Conservation (phyloP, 2,113 vertebrate species). For the Chloebia gouldiae region DNA sequence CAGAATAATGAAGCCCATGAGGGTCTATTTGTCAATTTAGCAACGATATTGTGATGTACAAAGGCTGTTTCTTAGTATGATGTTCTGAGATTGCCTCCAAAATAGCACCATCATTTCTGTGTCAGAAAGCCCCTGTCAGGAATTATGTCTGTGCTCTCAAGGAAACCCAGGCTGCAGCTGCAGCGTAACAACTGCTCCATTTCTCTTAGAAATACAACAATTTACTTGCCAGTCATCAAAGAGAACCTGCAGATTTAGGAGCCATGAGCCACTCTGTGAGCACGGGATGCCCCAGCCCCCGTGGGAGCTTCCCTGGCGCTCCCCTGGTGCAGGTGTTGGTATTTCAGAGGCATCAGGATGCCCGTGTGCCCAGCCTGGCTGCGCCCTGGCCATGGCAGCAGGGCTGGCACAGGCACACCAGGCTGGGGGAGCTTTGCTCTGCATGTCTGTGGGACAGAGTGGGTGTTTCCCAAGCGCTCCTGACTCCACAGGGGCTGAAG, state of each 20-base stretch:
- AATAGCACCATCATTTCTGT: not conserved
- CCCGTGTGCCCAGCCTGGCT: not conserved
- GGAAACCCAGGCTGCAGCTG: slow-evolving; percentile 9
- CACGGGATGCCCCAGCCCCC: accelerated
- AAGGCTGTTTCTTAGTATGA: not conserved
- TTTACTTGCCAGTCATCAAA: not conserved
- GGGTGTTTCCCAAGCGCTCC: not conserved
- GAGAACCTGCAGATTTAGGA: not conserved
- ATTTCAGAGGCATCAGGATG: accelerated
- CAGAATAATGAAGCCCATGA: not conserved
- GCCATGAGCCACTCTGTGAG: accelerated
- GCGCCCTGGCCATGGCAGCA: accelerated
- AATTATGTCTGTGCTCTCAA: slow-evolving; percentile 2
- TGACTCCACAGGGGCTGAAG: not conserved
- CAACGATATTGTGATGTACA: slow-evolving; percentile 9
- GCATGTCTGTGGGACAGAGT: not conserved
- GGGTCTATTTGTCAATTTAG: slow-evolving; percentile 43
- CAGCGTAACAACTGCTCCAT: not conserved
- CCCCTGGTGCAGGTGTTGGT: accelerated
- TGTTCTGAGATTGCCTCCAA: slow-evolving; percentile 22
- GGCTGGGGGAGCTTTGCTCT: not conserved
- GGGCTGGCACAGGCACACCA: not conserved
- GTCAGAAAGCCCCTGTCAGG: slow-evolving; percentile 13
- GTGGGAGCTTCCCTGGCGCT: accelerated
- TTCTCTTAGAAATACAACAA: not conserved